Base-by-base conservation (phyloP, 2,113 vertebrate genomes). In the Odontesthes bonariensis region DNA sequence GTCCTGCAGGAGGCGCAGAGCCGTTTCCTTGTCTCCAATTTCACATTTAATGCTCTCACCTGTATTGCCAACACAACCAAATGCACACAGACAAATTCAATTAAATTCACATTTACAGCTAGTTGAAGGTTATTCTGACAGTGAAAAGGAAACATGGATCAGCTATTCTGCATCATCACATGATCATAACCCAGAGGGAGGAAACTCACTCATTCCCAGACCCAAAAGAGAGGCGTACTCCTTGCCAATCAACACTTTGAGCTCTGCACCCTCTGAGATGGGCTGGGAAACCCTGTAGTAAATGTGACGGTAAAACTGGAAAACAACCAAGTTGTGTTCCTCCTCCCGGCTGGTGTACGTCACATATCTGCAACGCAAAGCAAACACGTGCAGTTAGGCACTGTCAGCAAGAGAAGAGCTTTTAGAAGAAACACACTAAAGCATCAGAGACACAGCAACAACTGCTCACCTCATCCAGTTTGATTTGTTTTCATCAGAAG, bases 401-500 rank as follows among this genome's bases (percentile, higher is more conserved):
- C 32, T 47, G 20, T 5, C 12, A 52, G 5, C 3, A 3, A n/a
- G 32, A 6, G 20, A 23, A 57, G 10, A 58, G 8, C 10, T 19
- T 20, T 47, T 38, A 20, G 27, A 6, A 5, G 27, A 27, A 27
- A 27, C 1, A 52, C 57, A 38, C 0, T 13, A 32, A 11, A 6
- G 5, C 1, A 2, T 17, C 13, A 27, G 2, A 38, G 4, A 47
- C 3, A 1, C 42, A n/a, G n/a, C 10, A 44, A 42, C 2, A 62
- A 5, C 8, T 0, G 9, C 73, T 64, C 42, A 94, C 92, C 94
- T 94, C 93, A 94, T 95, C 94, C 94, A 95, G 79, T 94, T 95
- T 1, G 94, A 92, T 69, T 86, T 94, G 61, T 92, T 92, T 76
- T 93, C 94, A 87, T 94, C 94, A 3, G 88, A 88, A 0, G 92